Base-by-base conservation (phyloP, 2,888 invertebrate species). In the Arge pagana region DNA sequence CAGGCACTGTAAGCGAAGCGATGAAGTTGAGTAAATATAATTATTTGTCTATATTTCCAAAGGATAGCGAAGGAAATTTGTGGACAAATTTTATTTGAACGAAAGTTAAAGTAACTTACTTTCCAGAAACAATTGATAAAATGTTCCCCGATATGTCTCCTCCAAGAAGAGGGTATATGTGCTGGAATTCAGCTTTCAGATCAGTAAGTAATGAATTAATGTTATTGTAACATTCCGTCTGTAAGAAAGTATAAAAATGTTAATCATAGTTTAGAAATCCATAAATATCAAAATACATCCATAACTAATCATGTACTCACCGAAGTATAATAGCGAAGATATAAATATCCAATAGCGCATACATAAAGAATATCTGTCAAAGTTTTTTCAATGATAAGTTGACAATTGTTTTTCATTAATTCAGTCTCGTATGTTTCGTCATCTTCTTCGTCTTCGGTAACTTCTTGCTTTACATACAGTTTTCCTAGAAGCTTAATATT, bases 261-360 rank as follows among this genome's bases (percentile, higher is more conserved):
- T 48, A 36, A 52, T 51, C 35, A 40, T 42, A 28, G 48, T 59
- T 51, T 23, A 28, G 53, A 15, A 54, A 53, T 43, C 39, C 18
- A 31, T 15, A 33, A 6, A 15, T 6, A 24, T 4, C 4, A 21
- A 24, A 35, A 42, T 40, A 31, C 37, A 54, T 40, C 13, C 8
- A 50, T n/a, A 15, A 39, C 39, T 15, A n/a, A 28, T 36, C 41
- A 52, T 33, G n/a, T 11, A 67, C 72, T 75, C 64, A 79, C 78
- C 51, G 73, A 78, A 70, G 74, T 77, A 64, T 77, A 81, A 62
- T 79, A 69, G 30, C 66, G 61, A 8, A 67, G 59, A 54, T 79
- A 77, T 48, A 72, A 66, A 41, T 73, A 62, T 11, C 73, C 69
- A 5, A 78, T 50, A 30, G 73, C 64, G 26, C 76, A 60, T 51